Conservation (phyloP, 2,113 vertebrate genomes). For the Cyphomyrus plagiostoma region DNA sequence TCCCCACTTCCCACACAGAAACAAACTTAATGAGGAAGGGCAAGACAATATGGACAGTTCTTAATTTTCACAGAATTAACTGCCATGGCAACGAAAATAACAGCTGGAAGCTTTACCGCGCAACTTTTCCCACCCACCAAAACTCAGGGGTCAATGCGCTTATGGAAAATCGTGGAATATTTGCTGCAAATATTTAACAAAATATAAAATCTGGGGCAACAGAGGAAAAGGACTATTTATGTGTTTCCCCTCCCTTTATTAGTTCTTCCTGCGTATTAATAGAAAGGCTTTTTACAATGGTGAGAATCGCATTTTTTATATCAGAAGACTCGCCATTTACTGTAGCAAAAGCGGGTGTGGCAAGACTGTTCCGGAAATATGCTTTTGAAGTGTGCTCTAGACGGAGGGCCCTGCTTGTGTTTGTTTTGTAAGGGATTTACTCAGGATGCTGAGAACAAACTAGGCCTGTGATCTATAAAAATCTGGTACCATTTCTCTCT, state of each 20-base stretch:
- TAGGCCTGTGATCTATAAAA: background rate
- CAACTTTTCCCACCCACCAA: background rate
- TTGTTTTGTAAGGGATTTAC: constrained; percentile 6
- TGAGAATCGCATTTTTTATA: constrained; percentile 2
- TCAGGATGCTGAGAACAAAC: constrained; percentile 5
- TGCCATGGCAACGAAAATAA: background rate
- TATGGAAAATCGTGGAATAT: background rate
- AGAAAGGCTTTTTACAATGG: constrained; percentile 3
- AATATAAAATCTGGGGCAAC: background rate
- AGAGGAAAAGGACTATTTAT: background rate
- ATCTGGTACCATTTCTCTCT: background rate
- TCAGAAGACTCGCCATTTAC: background rate
- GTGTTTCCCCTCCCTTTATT: background rate
- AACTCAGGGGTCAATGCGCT: background rate
- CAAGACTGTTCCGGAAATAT: background rate
- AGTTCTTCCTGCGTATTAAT: background rate
- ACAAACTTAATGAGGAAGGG: background rate
- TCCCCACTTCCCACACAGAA: background rate
- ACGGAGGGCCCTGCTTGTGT: background rate
- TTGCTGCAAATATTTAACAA: background rate
- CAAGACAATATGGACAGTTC: background rate
- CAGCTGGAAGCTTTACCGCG: background rate
- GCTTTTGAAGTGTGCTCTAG: background rate
- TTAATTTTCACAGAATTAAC: background rate
- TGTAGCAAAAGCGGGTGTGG: background rate